phyloP scores from a whole-genome alignment of 2,797 vertebrate genomes.

The Erethizon dorsatum region DNA sequence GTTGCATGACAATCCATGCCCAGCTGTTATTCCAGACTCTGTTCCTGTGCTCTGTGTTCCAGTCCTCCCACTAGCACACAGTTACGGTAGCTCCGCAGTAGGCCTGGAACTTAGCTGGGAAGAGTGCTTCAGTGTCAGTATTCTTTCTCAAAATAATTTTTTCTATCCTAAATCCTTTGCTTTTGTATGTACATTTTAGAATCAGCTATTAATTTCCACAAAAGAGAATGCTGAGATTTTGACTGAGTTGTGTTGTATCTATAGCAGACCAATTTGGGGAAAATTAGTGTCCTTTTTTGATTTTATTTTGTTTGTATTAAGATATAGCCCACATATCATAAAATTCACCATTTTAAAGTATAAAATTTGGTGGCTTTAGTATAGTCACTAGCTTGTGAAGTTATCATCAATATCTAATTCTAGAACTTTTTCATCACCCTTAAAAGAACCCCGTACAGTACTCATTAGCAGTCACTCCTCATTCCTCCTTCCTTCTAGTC shows the following conservation, averaged over 20 bases:
- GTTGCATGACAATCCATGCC: background rate
- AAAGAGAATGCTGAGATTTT: conserved; percentile 32
- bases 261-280: background rate
- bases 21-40: background rate
- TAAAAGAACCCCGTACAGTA: background rate
- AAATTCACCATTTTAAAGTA: background rate
- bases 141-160: background rate
- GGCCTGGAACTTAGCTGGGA: background rate
- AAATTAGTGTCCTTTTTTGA: background rate
- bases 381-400: background rate
- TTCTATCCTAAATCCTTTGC: background rate
- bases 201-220: background rate
- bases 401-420: background rate
- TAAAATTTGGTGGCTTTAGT: background rate
- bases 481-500: background rate
- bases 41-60: background rate
- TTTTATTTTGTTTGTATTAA: background rate
- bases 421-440: background rate
- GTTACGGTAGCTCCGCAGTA: background rate
- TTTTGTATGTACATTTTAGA: conserved; percentile 39
- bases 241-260: background rate
- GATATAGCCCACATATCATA: background rate
- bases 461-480: background rate
- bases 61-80: background rate
- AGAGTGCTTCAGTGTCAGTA: background rate